Percentiles rank a stretch among this genome's conserved stretches.
phyloP scores from a whole-genome alignment of 2,113 vertebrate genomes.

The Thamnaconus septentrionalis region DNA sequence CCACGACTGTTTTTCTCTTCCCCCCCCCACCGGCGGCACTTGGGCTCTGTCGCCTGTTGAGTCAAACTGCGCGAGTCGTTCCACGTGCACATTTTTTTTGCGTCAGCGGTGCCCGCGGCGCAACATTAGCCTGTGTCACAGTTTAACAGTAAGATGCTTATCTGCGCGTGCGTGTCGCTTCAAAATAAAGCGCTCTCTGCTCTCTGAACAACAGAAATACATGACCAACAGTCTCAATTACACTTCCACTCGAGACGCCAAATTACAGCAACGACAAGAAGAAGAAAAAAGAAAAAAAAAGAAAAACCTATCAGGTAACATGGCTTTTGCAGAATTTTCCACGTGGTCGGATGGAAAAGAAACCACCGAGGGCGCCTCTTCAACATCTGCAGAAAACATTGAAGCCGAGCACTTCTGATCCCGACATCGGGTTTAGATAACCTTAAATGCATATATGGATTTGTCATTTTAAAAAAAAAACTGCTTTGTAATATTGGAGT shows the following conservation, averaged over 20 bases:
- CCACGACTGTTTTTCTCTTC: no score
- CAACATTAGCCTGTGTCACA: background rate
- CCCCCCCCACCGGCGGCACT: no score
- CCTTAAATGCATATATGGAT: no score
- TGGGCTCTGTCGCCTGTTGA: slow-evolving; percentile 44
- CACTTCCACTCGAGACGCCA: slow-evolving; percentile 9
- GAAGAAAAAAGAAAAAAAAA: background rate
- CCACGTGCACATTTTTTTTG: no score
- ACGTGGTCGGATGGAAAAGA: slow-evolving; percentile 46
- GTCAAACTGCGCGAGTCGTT: slow-evolving; percentile 4
- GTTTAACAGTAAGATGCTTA: background rate
- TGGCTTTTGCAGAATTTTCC: slow-evolving; percentile 51
- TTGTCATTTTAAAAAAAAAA: no score
- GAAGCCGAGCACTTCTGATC: slow-evolving; percentile 5
- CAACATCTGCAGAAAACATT: slow-evolving; percentile 53
- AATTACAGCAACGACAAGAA: background rate
- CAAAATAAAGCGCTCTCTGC: no score
- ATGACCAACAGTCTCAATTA: slow-evolving; percentile 13
- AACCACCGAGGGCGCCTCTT: slow-evolving; percentile 13
- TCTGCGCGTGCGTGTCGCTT: no score
- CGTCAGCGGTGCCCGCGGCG: background rate
- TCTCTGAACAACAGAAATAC: slow-evolving; percentile 14
- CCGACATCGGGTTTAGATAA: no score
- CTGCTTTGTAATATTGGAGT: no score
- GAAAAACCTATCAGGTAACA: slow-evolving; percentile 32